These are phyloP conservation scores for Struthio camelus DNA, from an alignment of 2,113 vertebrate species.

Conservation along the genomic window DNA sequence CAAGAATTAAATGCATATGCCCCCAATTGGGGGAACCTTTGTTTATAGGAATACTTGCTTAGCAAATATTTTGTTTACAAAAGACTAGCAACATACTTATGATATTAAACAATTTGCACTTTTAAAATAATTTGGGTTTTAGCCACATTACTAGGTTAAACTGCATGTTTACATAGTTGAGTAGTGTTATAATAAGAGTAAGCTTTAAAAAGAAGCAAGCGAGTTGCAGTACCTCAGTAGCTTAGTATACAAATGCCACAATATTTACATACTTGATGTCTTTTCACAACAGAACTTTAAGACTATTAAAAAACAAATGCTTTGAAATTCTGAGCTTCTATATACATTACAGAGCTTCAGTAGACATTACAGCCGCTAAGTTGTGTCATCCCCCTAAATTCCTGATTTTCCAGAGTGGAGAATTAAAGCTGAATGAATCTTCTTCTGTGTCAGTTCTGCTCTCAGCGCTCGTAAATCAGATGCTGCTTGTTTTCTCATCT, in stretches of 20 bases:
- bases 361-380: background rate
- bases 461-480: constrained; percentile 84
- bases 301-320: background rate
- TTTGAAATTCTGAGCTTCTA: background rate
- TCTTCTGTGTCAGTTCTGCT: constrained; percentile 88
- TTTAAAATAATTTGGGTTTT: background rate
- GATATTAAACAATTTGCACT: background rate
- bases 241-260: background rate
- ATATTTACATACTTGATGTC: background rate
- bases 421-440: constrained; percentile 74
- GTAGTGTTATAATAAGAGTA: background rate
- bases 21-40: background rate
- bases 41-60: background rate
- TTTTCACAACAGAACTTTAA: background rate
- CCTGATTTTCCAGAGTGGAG: constrained; percentile 22
- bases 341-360: background rate
- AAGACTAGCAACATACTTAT: background rate
- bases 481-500: constrained; percentile 89
- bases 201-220: background rate
- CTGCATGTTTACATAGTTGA: background rate
- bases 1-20: background rate
- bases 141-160: background rate
- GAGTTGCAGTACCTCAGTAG: background rate
- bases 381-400: background rate
- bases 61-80: background rate